These are phyloP conservation scores for Phyllotreta striolata DNA, from an alignment of 2,888 invertebrate species.

Conservation along the genomic window DNA sequence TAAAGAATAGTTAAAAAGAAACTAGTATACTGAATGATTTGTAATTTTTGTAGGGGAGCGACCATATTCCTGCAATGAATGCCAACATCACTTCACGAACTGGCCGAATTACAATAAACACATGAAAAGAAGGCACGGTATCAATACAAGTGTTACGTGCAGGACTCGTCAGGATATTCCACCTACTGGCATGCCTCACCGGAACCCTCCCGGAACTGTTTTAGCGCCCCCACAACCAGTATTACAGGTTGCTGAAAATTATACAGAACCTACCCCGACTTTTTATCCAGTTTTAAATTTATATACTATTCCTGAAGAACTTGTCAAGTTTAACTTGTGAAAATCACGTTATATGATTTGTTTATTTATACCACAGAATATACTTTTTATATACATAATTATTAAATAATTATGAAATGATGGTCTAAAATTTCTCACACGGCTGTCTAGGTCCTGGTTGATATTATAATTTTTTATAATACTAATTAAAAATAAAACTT, in stretches of 20 bases:
- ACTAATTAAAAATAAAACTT: background rate
- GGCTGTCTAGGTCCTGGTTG: background rate
- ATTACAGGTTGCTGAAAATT: slow-evolving; percentile 45
- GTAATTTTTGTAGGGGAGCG: slow-evolving; percentile 61
- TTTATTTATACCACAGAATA: background rate
- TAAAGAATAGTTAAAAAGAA: background rate
- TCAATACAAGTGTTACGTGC: slow-evolving; percentile 61
- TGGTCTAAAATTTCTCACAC: no score
- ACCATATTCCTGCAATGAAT: slow-evolving; percentile 77
- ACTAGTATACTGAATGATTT: no score
- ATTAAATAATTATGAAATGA: no score
- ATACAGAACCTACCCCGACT: slow-evolving; percentile 48
- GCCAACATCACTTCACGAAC: slow-evolving; percentile 78
- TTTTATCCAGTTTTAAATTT: slow-evolving; percentile 57
- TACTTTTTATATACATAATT: no score
- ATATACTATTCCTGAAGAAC: slow-evolving; percentile 57
- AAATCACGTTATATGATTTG: background rate
- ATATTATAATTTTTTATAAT: no score
- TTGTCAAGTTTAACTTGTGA: slow-evolving; percentile 38
- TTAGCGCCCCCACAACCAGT: slow-evolving; percentile 57
- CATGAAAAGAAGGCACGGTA: slow-evolving; percentile 77
- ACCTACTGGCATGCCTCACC: slow-evolving; percentile 60
- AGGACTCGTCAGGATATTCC: slow-evolving; percentile 61
- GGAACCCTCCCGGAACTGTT: slow-evolving; percentile 60
- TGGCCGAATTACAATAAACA: slow-evolving; percentile 87